Evolutionary conservation across 2,113 vertebrate genomes (phyloP).

Genomic region (Brachypteracias leptosomus): DNA sequence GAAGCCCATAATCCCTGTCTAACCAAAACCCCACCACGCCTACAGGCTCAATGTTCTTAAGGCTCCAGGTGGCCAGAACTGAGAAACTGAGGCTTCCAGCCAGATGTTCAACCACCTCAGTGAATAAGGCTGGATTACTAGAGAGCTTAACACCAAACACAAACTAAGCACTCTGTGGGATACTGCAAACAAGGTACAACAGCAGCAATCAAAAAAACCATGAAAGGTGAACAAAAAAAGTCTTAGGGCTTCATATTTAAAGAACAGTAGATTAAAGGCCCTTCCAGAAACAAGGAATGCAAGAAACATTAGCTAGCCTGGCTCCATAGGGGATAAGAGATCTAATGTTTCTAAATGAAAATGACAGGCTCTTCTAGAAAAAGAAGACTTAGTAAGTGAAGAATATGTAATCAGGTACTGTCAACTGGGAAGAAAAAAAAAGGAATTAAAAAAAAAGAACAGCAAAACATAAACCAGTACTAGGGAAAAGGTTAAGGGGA

Average conservation of each 20-base stretch:
- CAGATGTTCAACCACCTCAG: not conserved
- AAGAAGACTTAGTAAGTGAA: not conserved
- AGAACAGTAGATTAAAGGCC: not conserved
- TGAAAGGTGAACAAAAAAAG: not conserved
- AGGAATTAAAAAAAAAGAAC: not conserved
- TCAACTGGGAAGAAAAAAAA: not conserved
- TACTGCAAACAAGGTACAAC: not conserved
- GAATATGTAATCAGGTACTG: not conserved
- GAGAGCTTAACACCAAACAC: not conserved
- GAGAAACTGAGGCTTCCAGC: not conserved
- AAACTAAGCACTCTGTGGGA: not conserved
- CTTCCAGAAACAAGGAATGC: not conserved
- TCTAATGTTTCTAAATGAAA: not conserved
- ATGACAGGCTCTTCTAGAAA: not conserved
- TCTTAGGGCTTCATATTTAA: not conserved
- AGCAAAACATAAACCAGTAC: not conserved
- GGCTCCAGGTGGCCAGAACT: not conserved
- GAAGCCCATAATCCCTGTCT: not conserved
- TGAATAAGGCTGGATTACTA: not conserved
- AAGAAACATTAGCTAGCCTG: not conserved
- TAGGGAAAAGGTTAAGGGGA: slow-evolving; percentile 2
- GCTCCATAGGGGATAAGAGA: not conserved
- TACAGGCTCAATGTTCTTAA: not conserved
- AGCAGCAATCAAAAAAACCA: not conserved
- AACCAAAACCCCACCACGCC: not conserved